These are phyloP conservation scores for Muscicapa striata DNA, from an alignment of 2,797 vertebrate species.

Conservation along the genomic window DNA sequence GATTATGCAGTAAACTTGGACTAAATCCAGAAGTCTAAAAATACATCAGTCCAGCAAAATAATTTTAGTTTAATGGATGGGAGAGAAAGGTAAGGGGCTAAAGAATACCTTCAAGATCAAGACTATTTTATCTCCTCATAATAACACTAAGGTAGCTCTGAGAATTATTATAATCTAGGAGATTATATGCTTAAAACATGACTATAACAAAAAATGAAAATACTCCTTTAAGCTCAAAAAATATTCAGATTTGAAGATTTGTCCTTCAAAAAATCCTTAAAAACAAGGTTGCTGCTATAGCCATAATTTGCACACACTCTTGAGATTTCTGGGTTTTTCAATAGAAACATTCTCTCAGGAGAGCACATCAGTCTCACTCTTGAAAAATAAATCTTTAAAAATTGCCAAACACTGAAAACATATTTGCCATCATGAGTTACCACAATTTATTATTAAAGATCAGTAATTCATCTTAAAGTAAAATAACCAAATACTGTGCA, in stretches of 20 bases:
- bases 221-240: background rate
- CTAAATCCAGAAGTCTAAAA: constrained; percentile 3
- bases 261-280: background rate
- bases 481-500: background rate
- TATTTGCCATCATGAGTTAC: background rate
- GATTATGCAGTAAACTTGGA: background rate
- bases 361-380: background rate
- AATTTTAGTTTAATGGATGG: background rate
- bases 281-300: background rate
- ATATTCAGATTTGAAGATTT: background rate
- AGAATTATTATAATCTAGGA: background rate
- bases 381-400: background rate
- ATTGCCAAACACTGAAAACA: background rate
- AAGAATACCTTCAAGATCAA: background rate
- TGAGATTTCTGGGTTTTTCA: background rate
- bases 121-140: background rate
- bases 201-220: background rate
- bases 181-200: background rate
- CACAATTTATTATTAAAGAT: background rate
- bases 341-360: background rate
- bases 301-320: background rate
- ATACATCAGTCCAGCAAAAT: background rate
- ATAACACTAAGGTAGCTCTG: background rate
- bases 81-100: background rate
- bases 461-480: background rate